Conservation (phyloP, 2,113 vertebrate species). For the Okapia johnstoni region DNA sequence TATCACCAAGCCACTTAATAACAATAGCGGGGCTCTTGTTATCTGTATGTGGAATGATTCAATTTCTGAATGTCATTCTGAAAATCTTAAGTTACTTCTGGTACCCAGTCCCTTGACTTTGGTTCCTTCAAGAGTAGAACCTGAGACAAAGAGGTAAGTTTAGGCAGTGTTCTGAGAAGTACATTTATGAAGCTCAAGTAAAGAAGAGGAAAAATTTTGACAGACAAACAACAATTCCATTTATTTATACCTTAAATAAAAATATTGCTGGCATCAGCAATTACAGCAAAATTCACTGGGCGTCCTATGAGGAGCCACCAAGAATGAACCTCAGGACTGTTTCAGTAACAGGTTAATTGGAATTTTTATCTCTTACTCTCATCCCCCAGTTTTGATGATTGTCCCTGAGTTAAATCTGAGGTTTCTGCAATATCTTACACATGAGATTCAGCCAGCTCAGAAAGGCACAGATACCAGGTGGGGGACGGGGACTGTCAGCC, state of each 20-base stretch:
- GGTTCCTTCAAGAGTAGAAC: neutral
- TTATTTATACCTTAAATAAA: neutral
- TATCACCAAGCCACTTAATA: neutral
- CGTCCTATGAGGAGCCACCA: neutral
- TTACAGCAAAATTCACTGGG: neutral
- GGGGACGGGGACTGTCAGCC: neutral
- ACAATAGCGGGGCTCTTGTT: neutral
- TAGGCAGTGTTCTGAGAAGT: neutral
- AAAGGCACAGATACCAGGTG: neutral
- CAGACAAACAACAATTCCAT: neutral
- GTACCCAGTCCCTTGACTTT: neutral
- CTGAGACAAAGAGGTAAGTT: neutral
- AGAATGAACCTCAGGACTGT: neutral
- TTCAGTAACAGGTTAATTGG: neutral
- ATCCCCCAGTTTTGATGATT: neutral
- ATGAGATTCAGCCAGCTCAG: neutral
- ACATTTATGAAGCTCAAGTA: neutral
- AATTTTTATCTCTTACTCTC: neutral
- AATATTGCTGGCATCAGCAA: neutral
- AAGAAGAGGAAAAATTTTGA: neutral
- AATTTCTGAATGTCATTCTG: neutral
- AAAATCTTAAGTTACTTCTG: neutral
- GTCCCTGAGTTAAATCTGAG: neutral
- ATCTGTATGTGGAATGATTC: neutral
- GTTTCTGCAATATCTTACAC: neutral